Evolutionary conservation across 2,797 vertebrate genomes (phyloP).

Genomic region (Etheostoma nigrum): DNA sequence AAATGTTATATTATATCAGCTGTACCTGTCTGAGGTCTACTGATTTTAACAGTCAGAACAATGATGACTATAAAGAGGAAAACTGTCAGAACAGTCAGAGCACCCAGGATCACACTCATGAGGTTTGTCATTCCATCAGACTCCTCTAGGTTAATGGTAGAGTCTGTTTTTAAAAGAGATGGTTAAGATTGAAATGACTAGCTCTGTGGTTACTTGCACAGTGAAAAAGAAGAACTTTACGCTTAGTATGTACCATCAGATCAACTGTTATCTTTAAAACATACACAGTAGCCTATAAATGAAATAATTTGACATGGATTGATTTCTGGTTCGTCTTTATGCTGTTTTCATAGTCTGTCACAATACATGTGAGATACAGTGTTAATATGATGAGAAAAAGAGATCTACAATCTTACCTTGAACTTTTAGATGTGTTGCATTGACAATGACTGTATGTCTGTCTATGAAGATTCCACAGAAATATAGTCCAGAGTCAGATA

Average conservation of each 20-base stretch:
- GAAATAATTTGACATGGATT: too few relatives aligned
- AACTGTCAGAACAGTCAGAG: constrained; percentile 2
- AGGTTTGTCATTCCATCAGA: not conserved
- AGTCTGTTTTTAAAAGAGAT: not conserved
- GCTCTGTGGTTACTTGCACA: not conserved
- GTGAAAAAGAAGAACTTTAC: not conserved
- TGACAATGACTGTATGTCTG: rapidly evolving
- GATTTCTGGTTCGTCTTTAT: not conserved
- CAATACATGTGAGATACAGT: not conserved
- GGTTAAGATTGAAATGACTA: not conserved
- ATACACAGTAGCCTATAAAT: too few relatives aligned
- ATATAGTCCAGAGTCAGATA: constrained; percentile 58
- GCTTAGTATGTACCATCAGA: too few relatives aligned
- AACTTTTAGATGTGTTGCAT: not conserved
- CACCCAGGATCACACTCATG: not conserved
- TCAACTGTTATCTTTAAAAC: too few relatives aligned
- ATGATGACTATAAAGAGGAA: not conserved
- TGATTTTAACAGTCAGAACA: constrained; percentile 4
- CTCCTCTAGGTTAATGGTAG: not conserved
- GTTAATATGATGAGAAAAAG: not conserved
- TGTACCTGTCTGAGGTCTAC: constrained; percentile 21
- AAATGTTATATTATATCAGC: not conserved
- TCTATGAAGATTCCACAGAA: constrained; percentile 46
- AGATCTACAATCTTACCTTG: constrained; percentile 28
- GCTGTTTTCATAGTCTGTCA: not conserved